Evolutionary conservation across 2,797 vertebrate species (phyloP).

Genomic region (Neosilurus hyrtlii): DNA sequence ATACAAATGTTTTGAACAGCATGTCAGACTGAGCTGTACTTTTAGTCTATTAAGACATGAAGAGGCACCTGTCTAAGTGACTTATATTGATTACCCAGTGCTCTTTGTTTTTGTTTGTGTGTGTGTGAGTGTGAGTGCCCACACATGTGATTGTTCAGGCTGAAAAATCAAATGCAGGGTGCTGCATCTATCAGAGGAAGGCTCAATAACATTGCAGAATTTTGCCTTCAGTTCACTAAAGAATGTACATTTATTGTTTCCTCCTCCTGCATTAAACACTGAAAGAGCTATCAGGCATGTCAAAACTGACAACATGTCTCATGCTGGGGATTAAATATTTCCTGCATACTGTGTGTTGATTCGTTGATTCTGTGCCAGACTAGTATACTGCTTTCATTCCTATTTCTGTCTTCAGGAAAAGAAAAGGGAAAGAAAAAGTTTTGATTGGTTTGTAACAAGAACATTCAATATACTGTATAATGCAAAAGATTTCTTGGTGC

Average conservation of each 20-base stretch:
- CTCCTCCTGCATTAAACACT: not conserved
- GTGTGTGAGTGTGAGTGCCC: not conserved
- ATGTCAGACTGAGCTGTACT: not conserved
- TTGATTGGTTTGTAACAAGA: not conserved
- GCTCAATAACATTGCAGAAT: not conserved
- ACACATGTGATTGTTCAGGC: not conserved
- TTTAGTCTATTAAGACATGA: not conserved
- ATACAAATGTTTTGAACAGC: not conserved
- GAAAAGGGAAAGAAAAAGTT: not conserved
- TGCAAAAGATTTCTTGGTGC: not conserved
- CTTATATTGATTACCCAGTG: slow-evolving; percentile 7
- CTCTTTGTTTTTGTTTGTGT: not conserved
- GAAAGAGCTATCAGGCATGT: not conserved
- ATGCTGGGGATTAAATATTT: not conserved
- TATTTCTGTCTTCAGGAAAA: not conserved
- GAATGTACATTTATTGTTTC: not conserved
- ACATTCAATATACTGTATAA: not conserved
- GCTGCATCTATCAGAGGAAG: not conserved
- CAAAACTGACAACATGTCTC: slow-evolving; percentile 7
- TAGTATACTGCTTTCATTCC: not conserved
- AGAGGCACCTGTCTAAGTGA: not conserved
- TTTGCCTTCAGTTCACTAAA: slow-evolving; percentile 4
- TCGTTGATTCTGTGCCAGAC: not conserved
- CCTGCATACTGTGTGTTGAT: not conserved
- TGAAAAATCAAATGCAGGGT: not conserved